phyloP scores from a whole-genome alignment of 2,888 invertebrate species.

The Athalia cordata region DNA sequence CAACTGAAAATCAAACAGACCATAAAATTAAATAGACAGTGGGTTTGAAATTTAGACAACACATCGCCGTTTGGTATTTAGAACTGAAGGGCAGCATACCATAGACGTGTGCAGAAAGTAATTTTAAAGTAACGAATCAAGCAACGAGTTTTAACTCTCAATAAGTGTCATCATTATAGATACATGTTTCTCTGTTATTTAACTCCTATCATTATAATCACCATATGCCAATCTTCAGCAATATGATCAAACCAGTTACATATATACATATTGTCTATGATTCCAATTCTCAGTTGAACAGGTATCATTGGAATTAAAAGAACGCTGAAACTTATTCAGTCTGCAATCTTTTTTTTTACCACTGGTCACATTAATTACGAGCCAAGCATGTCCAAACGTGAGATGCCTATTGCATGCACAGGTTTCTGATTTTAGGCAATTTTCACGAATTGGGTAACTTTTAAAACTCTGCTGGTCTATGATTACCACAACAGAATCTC shows the following conservation, averaged over 20 bases:
- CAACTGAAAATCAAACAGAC: slow-evolving; percentile 59
- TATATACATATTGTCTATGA: slow-evolving; percentile 25
- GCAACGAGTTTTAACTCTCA: slow-evolving; percentile 34
- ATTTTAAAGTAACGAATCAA: slow-evolving; percentile 6
- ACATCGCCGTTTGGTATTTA: slow-evolving; percentile 1
- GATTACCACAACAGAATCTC: slow-evolving; percentile 20
- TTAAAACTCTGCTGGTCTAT: slow-evolving; percentile 27
- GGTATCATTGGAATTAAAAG: slow-evolving; percentile 45
- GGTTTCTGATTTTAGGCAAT: slow-evolving; percentile 1
- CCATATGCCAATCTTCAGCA: background rate
- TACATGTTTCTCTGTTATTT: slow-evolving; percentile 46
- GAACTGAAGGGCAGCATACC: background rate
- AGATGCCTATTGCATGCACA: background rate
- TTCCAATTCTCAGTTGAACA: slow-evolving; percentile 31
- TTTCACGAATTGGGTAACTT: background rate
- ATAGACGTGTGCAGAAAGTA: too few relatives aligned
- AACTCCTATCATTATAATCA: slow-evolving; percentile 39
- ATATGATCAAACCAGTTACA: too few relatives aligned
- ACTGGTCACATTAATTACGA: background rate
- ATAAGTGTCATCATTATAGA: slow-evolving; percentile 47
- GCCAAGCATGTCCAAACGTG: background rate
- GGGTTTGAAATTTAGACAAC: slow-evolving; percentile 59
- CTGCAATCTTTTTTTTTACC: background rate
- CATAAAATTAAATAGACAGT: slow-evolving; percentile 49
- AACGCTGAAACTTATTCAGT: slow-evolving; percentile 20